phyloP scores from a whole-genome alignment of 2,888 invertebrate species.

The Acanthosepion esculentum region DNA sequence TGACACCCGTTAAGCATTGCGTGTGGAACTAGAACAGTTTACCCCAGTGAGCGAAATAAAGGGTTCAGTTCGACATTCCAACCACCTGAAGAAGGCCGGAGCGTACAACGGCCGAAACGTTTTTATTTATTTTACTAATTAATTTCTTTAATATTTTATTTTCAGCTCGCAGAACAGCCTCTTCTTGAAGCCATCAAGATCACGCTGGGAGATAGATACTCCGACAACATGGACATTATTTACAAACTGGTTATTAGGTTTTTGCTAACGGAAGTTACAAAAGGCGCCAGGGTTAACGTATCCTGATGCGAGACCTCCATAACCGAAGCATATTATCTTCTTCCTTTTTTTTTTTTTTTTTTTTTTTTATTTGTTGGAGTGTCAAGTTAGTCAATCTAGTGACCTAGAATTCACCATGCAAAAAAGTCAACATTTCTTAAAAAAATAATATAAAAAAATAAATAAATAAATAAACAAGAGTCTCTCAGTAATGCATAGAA shows the following conservation, averaged over 20 bases:
- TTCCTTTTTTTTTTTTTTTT: background rate
- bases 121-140: no score
- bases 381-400: background rate
- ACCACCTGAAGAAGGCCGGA: no score
- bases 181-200: slow-evolving; percentile 89
- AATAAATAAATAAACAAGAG: background rate
- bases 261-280: slow-evolving; percentile 87
- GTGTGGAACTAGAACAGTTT: no score
- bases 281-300: slow-evolving; percentile 78
- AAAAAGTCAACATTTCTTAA: background rate
- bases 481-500: background rate
- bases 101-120: no score
- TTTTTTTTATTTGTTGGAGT: background rate
- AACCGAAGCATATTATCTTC: background rate
- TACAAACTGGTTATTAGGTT: slow-evolving; percentile 91
- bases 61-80: no score
- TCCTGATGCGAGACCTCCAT: slow-evolving; percentile 34
- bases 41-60: no score
- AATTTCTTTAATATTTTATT: slow-evolving; percentile 34
- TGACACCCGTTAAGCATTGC: no score
- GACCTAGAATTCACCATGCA: background rate
- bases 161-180: slow-evolving; percentile 89
- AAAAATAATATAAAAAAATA: background rate
- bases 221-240: slow-evolving; percentile 90
- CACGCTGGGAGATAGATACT: slow-evolving; percentile 90